Evolutionary conservation across 2,888 invertebrate genomes (phyloP).

Genomic region (Cryptocheilus praepositus): DNA sequence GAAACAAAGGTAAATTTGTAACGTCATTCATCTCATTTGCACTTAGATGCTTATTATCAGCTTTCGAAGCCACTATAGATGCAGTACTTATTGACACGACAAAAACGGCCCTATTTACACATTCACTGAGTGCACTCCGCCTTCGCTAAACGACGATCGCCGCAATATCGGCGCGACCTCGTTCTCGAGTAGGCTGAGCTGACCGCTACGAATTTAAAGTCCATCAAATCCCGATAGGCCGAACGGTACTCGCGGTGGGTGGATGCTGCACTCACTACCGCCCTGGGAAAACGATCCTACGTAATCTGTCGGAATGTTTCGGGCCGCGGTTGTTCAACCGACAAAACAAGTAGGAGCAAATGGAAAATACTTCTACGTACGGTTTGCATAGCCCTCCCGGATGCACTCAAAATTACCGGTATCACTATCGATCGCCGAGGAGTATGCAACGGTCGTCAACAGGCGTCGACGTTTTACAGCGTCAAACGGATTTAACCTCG

Average conservation of each 20-base stretch:
- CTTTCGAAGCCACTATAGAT: no score
- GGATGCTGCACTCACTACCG: constrained; percentile 4
- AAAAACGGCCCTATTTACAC: no score
- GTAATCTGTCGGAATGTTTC: constrained; percentile 21
- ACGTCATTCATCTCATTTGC: no score
- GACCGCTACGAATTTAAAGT: constrained; percentile 40
- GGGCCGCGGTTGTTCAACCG: constrained; percentile 14
- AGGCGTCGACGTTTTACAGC: constrained; percentile 16
- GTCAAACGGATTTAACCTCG: constrained; percentile 1
- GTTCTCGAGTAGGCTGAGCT: constrained; percentile 29
- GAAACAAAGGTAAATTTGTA: no score
- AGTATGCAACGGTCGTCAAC: constrained; percentile 16
- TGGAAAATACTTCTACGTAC: constrained; percentile 31
- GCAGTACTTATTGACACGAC: no score
- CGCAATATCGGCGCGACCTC: constrained; percentile 41
- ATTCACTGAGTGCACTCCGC: background rate
- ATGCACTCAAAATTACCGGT: constrained; percentile 33
- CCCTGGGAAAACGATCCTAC: no score
- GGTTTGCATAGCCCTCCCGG: constrained; percentile 4
- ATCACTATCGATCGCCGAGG: constrained; percentile 26
- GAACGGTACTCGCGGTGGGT: background rate
- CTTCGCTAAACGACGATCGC: constrained; percentile 39
- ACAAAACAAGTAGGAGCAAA: constrained; percentile 26
- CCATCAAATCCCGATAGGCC: constrained; percentile 9
- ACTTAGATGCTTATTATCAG: no score